A percentile compares a stretch with the other conserved stretches of the same genome.
phyloP scores from a whole-genome alignment of 64 coral and sea anemone genomes.

The Porites lutea region DNA sequence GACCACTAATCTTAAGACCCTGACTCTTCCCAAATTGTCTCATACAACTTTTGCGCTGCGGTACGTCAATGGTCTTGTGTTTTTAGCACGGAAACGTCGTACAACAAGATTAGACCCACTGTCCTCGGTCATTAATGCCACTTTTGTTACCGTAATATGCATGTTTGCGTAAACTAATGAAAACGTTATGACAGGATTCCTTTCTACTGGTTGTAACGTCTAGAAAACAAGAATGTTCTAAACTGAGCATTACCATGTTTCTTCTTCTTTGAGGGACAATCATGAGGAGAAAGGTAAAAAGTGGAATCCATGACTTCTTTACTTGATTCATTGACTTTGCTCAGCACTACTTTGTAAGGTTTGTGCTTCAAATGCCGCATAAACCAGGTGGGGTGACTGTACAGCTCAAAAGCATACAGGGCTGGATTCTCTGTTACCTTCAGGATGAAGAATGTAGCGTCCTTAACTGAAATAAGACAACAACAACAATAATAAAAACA shows the following conservation, averaged over 20 bases:
- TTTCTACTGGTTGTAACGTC: too few relatives aligned
- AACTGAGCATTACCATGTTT: background rate
- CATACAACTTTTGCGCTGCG: too few relatives aligned
- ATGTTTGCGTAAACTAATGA: too few relatives aligned
- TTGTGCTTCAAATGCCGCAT: conserved; percentile 34
- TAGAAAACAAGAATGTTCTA: background rate
- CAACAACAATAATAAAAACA: background rate
- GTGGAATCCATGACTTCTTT: conserved; percentile 59
- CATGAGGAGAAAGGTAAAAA: conserved; percentile 36
- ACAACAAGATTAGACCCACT: too few relatives aligned
- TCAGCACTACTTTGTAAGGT: conserved; percentile 34
- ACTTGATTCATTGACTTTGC: conserved; percentile 49
- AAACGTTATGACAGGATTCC: too few relatives aligned
- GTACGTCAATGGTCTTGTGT: too few relatives aligned
- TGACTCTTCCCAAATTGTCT: too few relatives aligned
- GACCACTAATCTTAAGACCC: too few relatives aligned
- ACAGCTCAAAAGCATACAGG: conserved; percentile 66
- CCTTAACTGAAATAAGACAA: conserved; percentile 25
- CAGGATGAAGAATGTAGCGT: conserved; percentile 67
- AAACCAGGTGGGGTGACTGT: conserved; percentile 66
- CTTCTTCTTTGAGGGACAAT: background rate
- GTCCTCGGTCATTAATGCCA: too few relatives aligned
- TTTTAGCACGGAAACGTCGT: too few relatives aligned
- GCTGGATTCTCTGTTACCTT: conserved; percentile 47
- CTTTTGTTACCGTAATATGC: too few relatives aligned